Base-by-base conservation (phyloP, 37 sponge, comb jelly and placozoan genomes). In the Agelas oroides region DNA sequence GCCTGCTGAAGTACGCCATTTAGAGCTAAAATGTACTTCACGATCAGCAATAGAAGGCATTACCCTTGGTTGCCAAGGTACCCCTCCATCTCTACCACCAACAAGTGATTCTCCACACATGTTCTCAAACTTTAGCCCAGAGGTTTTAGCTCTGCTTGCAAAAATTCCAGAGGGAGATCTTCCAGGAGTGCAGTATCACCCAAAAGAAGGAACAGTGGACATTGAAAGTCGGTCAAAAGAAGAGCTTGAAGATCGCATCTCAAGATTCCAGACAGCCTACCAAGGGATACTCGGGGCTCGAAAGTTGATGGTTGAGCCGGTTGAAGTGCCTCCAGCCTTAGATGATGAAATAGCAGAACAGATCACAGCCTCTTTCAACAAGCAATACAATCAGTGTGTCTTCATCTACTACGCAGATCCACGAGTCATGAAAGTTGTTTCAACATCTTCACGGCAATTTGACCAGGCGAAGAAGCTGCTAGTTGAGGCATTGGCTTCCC, bases 401-500 rank as follows among this genome's bases (percentile, higher is more conserved):
- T 71, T 82, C 28, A 0, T 60, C 13, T 13, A 61, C 16, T 24
- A 35, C 12, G 81, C 6, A 23, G 38, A 78, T 28, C 18, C 25
- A 21, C 32, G 40, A 1, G 30, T 8, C 1, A 62, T 87, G 21
- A 79, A 41, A 34, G 40, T 87, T 1, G 37, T 87, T 3, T 87
- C 87, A 3, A 52, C 19, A 0, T 60, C 80, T n/a, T 77, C 86
- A 20, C 87, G 87, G 25, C 87, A 87, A 41, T 70, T 73, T 64
- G 87, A 87, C 11, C 80, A 78, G 73, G 87, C 67, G 1, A 87
- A 79, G 57, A 72, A 60, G 64, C 27, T 71, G 17, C 56, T 87
- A 0, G 28, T 23, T 20, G 70, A 80, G 21, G 23, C 5, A 19
- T 74, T 79, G 19, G 41, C 23, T 0, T 17, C 16, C 0, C 28